Evolutionary conservation across 1,140 invertebrate species (phyloP).

Genomic region (Spodoptera frugiperda): DNA sequence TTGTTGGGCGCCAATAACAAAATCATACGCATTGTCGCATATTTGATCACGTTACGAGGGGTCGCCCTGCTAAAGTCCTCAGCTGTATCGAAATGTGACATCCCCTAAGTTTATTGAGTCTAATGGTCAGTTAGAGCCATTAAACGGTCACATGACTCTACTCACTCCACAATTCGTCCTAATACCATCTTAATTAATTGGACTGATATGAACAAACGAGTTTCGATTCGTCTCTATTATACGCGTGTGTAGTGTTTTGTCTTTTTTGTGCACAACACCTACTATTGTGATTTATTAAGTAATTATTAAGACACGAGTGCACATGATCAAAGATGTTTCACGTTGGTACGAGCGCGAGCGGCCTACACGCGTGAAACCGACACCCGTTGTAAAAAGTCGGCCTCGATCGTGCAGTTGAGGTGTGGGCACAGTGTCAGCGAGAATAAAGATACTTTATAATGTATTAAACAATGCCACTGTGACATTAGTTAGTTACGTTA

Average conservation of each 20-base stretch:
- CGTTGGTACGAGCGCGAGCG: constrained; percentile 51
- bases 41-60: background rate
- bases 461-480: no score
- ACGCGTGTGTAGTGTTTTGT: background rate
- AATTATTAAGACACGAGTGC: background rate
- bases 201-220: constrained; percentile 20
- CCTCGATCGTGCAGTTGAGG: constrained; percentile 54
- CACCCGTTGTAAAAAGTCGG: constrained; percentile 63
- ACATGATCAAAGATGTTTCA: constrained; percentile 46
- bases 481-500: no score
- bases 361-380: constrained; percentile 65
- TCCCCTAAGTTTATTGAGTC: background rate
- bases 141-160: background rate
- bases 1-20: constrained; percentile 21
- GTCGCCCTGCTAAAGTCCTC: background rate
- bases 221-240: constrained; percentile 19
- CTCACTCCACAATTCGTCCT: constrained; percentile 8
- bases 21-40: background rate
- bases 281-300: constrained; percentile 29
- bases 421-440: constrained; percentile 22
- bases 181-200: constrained; percentile 18
- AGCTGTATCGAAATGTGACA: constrained; percentile 7
- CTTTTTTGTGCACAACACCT: no score
- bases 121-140: background rate
- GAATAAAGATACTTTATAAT: background rate